Conservation (phyloP, 2,888 invertebrate species). For the Griposia aprilina region DNA sequence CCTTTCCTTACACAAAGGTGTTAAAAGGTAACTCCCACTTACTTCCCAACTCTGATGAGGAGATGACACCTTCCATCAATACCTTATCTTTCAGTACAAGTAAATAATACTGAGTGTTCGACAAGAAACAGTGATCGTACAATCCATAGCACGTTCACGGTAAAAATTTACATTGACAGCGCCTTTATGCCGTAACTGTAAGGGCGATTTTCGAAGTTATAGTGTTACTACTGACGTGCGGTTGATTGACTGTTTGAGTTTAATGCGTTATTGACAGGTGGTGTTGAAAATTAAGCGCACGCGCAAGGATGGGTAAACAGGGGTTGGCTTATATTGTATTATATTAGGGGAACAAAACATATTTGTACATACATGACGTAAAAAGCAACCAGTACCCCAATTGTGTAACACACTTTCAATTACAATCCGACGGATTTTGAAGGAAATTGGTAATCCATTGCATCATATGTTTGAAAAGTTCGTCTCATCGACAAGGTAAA, state of each 20-base stretch:
- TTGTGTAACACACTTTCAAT: not conserved
- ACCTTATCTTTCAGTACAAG: not conserved
- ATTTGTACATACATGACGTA: not conserved
- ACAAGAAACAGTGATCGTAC: constrained; percentile 5
- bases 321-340: constrained; percentile 25
- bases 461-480: not conserved
- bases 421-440: not conserved
- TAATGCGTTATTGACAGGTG: constrained; percentile 46
- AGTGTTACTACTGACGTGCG: not conserved
- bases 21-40: constrained; percentile 6
- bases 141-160: not conserved
- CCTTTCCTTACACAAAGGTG: not conserved
- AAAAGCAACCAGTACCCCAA: not conserved
- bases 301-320: constrained; percentile 19
- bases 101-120: constrained; percentile 21
- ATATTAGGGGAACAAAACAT: constrained; percentile 7
- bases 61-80: constrained; percentile 35
- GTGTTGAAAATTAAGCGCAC: constrained; percentile 33
- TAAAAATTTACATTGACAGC: not conserved
- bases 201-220: not conserved
- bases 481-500: not conserved
- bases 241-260: constrained; percentile 23
- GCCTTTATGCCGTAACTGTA: not conserved
- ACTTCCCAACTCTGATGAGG: not conserved
- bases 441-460: not conserved